Conservation (phyloP, 2,797 vertebrate species). For the Hirundo rustica region DNA sequence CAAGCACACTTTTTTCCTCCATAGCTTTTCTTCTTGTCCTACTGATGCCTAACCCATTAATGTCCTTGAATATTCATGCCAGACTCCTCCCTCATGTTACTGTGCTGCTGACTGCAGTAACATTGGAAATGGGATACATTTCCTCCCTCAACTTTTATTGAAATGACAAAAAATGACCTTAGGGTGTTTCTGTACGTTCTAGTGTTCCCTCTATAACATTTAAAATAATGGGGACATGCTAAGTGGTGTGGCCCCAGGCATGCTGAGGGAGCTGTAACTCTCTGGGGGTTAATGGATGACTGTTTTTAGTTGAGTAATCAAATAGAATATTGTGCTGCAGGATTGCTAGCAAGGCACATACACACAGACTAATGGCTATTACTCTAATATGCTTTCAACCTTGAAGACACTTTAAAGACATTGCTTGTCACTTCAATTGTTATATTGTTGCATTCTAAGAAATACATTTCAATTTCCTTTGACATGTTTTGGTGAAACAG, state of each 20-base stretch:
- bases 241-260: not conserved
- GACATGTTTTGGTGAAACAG: not conserved
- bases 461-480: not conserved
- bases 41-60: not conserved
- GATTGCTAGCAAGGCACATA: not conserved
- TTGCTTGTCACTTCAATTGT: not conserved
- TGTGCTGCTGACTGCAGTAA: not conserved
- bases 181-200: not conserved
- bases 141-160: not conserved
- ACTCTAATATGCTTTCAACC: conserved; percentile 57
- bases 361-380: conserved; percentile 47
- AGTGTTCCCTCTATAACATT: not conserved
- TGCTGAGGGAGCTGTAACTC: not conserved
- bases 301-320: conserved; percentile 58
- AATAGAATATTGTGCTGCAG: conserved; percentile 31
- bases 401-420: conserved; percentile 53
- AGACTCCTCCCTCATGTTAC: not conserved
- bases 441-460: conserved; percentile 30
- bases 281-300: conserved; percentile 50
- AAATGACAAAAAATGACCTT: conserved; percentile 30
- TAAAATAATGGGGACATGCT: conserved; percentile 15
- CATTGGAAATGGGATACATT: not conserved
- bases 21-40: not conserved
- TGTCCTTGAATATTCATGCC: not conserved
- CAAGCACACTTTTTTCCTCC: not conserved